Base-by-base conservation (phyloP, 2,888 invertebrate species). In the Seladonia tumulorum region DNA sequence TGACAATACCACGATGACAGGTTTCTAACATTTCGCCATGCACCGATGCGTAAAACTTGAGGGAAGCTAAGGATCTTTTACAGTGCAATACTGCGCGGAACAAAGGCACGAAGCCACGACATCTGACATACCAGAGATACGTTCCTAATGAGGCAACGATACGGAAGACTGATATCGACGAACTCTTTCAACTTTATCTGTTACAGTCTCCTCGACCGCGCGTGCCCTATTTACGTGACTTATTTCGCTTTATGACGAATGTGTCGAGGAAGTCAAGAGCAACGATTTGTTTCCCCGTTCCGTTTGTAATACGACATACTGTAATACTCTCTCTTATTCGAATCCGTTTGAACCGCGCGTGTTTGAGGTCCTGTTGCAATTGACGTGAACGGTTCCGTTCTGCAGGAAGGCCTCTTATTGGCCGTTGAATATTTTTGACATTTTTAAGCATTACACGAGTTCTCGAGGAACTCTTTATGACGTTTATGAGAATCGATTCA, bases 101-200 rank as follows among this genome's bases (percentile, higher is more conserved):
- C 68, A 68, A 39, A 68, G 39, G 39, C 68, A 68, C 68, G 68
- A 10, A 68, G 68, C 35, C 22, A 10, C 22, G 68, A 68, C 39
- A 68, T 68, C 68, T 68, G 68, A 68, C 68, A 39, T 76, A 72
- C 35, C 71, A 42, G n/a, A 18, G 75, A 83, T 72, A 57, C 71
- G 82, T 72, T 79, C 78, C 42, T 85, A 82, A 84, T 75, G 72
- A 39, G 53, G 63, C 78, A 66, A 47, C 70, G 45, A 82, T 71
- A 68, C 68, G 68, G 68, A 68, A 68, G 39, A 39, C 68, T 39
- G 68, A 39, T 68, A 85, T 83, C 85, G 79, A 85, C 76, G 72
- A 47, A 39, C 68, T 71, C 57, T 57, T 39, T 53, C 76, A 70
- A 53, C 72, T 53, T 53, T 57, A 35, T 57, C 66, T 29, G 71